These are phyloP conservation scores for Benthosema pterotum DNA, from an alignment of 2,797 vertebrate genomes.

Conservation along the genomic window DNA sequence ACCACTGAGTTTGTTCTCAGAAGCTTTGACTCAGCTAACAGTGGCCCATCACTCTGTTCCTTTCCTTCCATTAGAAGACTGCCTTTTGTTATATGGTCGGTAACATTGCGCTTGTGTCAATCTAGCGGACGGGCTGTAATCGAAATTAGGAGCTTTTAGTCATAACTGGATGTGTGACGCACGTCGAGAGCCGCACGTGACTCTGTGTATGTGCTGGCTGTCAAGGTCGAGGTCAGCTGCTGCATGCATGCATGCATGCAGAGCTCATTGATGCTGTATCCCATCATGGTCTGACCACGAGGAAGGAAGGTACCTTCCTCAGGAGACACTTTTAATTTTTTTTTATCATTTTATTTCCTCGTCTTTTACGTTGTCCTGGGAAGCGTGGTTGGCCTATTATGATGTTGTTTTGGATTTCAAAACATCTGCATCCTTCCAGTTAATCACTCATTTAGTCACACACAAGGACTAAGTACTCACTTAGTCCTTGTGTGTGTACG, in stretches of 20 bases:
- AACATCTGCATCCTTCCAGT: neutral
- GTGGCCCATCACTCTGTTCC: neutral
- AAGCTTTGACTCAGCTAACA: neutral
- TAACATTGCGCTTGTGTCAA: constrained; percentile 22
- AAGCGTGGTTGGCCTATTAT: neutral
- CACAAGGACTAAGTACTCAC: no score
- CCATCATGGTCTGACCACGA: constrained; percentile 6
- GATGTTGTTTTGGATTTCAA: no score
- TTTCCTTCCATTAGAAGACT: neutral
- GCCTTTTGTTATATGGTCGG: no score
- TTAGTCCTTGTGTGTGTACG: no score
- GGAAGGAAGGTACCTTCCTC: neutral
- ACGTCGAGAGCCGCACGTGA: constrained; percentile 41
- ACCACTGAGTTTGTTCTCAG: constrained; percentile 12
- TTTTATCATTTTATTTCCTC: neutral
- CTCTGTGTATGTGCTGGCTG: constrained; percentile 34
- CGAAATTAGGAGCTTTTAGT: constrained; percentile 72
- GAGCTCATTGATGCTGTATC: constrained; percentile 21
- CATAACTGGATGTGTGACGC: constrained; percentile 64
- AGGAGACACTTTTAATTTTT: neutral
- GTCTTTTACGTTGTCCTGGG: neutral
- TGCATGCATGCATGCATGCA: constrained; percentile 16
- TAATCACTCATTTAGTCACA: neutral
- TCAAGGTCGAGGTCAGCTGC: constrained; percentile 45
- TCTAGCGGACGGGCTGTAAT: constrained; percentile 48